Percentiles rank a stretch among this genome's conserved stretches.
Conservation (phyloP, 2,113 vertebrate genomes). For the Chaetodon auriga region DNA sequence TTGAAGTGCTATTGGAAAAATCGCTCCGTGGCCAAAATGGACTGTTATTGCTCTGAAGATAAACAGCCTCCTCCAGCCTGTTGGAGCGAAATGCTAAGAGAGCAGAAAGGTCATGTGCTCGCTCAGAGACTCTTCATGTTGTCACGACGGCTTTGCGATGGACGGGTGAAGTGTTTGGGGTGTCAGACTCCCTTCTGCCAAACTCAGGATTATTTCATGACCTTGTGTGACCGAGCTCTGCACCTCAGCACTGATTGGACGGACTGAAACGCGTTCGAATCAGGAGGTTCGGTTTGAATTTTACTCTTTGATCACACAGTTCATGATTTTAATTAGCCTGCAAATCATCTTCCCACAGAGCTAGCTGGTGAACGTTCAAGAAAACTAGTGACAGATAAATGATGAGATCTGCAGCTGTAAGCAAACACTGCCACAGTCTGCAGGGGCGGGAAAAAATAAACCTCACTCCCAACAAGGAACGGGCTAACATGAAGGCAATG, state of each 20-base stretch:
- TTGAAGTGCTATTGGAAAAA: constrained; percentile 25
- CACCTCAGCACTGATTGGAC: too few species aligned
- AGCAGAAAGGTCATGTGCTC: not conserved
- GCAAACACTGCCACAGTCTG: not conserved
- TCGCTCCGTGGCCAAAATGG: not conserved
- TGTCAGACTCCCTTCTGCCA: not conserved
- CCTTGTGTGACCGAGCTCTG: not conserved
- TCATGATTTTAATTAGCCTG: not conserved
- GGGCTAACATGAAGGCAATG: not conserved
- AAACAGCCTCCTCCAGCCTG: not conserved
- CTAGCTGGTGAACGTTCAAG: not conserved
- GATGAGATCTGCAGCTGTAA: not conserved
- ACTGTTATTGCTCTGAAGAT: not conserved
- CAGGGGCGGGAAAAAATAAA: too few species aligned
- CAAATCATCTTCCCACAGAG: not conserved
- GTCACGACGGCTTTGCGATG: not conserved
- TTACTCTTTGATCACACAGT: too few species aligned
- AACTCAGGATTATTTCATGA: not conserved
- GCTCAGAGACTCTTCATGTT: not conserved
- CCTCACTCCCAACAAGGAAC: not conserved
- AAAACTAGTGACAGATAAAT: not conserved
- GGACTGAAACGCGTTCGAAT: not conserved
- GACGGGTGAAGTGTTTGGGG: not conserved
- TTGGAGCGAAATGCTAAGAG: not conserved
- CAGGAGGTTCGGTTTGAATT: too few species aligned